Base-by-base conservation (phyloP, 1,140 invertebrate species). In the Frieseomelitta varia region DNA sequence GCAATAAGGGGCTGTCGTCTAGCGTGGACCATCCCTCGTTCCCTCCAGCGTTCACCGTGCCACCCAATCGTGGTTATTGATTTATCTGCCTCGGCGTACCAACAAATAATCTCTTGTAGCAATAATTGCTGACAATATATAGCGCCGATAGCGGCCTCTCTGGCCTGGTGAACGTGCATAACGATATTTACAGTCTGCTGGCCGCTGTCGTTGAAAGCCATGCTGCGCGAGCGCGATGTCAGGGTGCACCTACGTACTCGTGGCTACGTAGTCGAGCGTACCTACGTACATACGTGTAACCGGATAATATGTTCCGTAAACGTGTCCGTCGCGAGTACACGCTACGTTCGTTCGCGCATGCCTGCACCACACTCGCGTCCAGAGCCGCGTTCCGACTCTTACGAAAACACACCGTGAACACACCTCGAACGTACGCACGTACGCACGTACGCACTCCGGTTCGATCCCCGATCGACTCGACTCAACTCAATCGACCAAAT, bases 121-220 rank as follows among this genome's bases (percentile, higher is more conserved):
- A 80, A 87, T 88, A 90, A 90, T 90, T 88, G 88, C 87, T 87
- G 85, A 87, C 87, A 87, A 87, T 89, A 76, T 89, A 88, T 88
- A 85, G 81, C 67, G 34, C 69, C 34, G 86, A 72, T 81, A 74
- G 84, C 55, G 71, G 84, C 55, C 68, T 65, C 75, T 30, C 77
- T 12, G 56, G 77, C 68, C 53, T 17, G 34, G 39, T 17, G 55
- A 87, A 79, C 47, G 47, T 53, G 65, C 82, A 39, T 65, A 73
- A 21, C 58, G 69, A 84, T 84, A 83, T 86, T 88, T 86, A 86
- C 85, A 86, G 81, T 79, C 76, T 47, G 75, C 53, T 65, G 24
- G 27, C 56, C 73, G 53, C 34, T 47, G 65, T 73, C 78, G 68
- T 85, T 77, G 86, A 67, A 72, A 81, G 84, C 76, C 47, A 21